phyloP scores from a whole-genome alignment of 1,140 invertebrate species.

The Pseudomyrmex flavicornis region DNA sequence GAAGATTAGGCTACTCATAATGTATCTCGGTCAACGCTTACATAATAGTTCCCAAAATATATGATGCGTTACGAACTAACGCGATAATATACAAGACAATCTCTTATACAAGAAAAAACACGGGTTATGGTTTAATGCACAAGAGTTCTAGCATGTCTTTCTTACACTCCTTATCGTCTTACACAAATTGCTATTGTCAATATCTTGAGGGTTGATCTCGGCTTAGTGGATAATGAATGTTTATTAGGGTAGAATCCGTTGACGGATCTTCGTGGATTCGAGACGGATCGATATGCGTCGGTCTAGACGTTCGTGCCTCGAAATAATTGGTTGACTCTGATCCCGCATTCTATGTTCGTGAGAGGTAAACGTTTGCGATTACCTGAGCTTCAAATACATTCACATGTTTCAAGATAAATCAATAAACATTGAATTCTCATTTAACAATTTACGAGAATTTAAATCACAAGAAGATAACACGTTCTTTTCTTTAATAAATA shows the following conservation, averaged over 20 bases:
- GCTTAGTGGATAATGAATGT: conserved; percentile 71
- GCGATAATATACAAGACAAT: no score
- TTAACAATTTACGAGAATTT: no score
- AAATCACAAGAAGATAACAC: no score
- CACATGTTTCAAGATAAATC: conserved; percentile 35
- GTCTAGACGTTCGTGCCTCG: conserved; percentile 70
- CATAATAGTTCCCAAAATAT: no score
- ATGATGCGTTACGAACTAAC: no score
- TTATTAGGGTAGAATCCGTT: conserved; percentile 69
- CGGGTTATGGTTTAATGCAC: neutral
- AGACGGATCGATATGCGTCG: conserved; percentile 68
- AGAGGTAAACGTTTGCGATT: conserved; percentile 55
- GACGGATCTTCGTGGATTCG: conserved; percentile 67
- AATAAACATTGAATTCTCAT: neutral
- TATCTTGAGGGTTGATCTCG: conserved; percentile 68
- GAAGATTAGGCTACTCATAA: no score
- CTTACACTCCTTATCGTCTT: conserved; percentile 38
- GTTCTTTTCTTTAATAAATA: neutral
- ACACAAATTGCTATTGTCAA: conserved; percentile 55
- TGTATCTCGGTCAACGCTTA: no score
- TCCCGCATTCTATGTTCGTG: conserved; percentile 53
- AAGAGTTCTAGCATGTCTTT: conserved; percentile 16
- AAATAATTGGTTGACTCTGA: conserved; percentile 71
- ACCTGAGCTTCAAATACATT: conserved; percentile 48
- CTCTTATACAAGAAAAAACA: neutral